phyloP scores from a whole-genome alignment of 2,888 invertebrate species.

The Drosophila rellima region DNA sequence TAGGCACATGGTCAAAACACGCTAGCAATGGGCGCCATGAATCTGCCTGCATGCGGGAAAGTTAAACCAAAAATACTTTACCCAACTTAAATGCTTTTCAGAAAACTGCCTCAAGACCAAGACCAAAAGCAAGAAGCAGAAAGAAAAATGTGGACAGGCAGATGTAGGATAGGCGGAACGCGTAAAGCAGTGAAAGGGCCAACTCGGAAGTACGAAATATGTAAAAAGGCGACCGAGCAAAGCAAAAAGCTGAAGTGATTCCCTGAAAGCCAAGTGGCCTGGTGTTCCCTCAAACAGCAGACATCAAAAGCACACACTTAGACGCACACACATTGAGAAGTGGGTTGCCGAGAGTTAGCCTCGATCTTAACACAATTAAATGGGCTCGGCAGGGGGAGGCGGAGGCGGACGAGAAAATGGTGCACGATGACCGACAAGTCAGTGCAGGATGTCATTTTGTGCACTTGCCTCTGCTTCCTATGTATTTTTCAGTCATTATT shows the following conservation, averaged over 20 bases:
- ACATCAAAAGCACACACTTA: conserved; percentile 45
- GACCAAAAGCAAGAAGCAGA: conserved; percentile 14
- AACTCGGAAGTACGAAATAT: conserved; percentile 46
- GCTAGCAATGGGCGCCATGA: conserved; percentile 1
- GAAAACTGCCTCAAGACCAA: conserved; percentile 34
- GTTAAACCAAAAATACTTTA: conserved; percentile 66
- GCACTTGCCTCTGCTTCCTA: conserved; percentile 64
- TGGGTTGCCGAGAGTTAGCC: conserved; percentile 44
- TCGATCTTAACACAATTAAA: conserved; percentile 73
- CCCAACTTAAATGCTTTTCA: conserved; percentile 65
- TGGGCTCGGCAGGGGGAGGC: conserved; percentile 16
- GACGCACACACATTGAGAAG: conserved; percentile 5
- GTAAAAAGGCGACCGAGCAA: conserved; percentile 36
- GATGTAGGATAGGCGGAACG: conserved; percentile 23
- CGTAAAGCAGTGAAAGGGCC: conserved; percentile 42
- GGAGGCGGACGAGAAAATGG: conserved; percentile 13
- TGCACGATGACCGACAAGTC: conserved; percentile 65
- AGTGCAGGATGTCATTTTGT: conserved; percentile 69
- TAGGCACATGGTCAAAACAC: conserved; percentile 15
- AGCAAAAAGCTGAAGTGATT: conserved; percentile 20
- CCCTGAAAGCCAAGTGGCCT: conserved; percentile 16
- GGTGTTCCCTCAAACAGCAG: conserved; percentile 29
- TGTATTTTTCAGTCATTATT: conserved; percentile 66
- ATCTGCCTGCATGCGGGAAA: conserved; percentile 56
- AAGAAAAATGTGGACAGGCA: conserved; percentile 9